phyloP scores from a whole-genome alignment of 2,797 vertebrate species.

The Leuciscus waleckii region DNA sequence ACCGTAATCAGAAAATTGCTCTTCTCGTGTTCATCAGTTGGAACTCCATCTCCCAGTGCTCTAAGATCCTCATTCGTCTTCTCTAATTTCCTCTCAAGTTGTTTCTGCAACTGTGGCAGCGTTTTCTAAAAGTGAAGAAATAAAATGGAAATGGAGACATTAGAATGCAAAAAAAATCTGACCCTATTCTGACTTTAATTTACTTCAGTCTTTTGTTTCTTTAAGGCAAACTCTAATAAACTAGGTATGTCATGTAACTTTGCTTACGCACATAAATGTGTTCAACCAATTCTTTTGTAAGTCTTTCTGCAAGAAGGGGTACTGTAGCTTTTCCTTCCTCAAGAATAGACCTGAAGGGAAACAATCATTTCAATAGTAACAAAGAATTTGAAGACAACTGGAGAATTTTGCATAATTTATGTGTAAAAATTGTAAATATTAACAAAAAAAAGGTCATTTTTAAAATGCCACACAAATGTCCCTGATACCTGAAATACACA shows the following conservation, averaged over 20 bases:
- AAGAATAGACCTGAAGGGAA: slow-evolving; percentile 60
- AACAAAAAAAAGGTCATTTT: no score
- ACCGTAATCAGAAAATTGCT: slow-evolving; percentile 56
- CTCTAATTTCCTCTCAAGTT: slow-evolving; percentile 51
- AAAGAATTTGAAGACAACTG: not conserved
- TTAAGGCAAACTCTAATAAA: not conserved
- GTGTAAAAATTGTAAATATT: no score
- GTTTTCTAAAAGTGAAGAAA: slow-evolving; percentile 42
- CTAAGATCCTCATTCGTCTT: slow-evolving; percentile 38
- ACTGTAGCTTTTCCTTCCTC: slow-evolving; percentile 74
- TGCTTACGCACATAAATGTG: slow-evolving; percentile 76
- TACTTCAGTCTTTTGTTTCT: not conserved
- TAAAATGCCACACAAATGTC: no score
- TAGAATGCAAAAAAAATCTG: not conserved
- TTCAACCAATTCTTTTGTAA: slow-evolving; percentile 77
- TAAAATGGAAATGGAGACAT: not conserved
- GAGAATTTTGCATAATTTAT: not conserved
- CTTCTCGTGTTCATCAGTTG: slow-evolving; percentile 37
- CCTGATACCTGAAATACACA: no score
- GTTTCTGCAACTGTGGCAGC: slow-evolving; percentile 52
- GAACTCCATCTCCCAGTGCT: slow-evolving; percentile 56
- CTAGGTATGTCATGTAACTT: not conserved
- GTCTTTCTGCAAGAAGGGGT: slow-evolving; percentile 74
- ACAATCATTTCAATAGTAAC: slow-evolving; percentile 55
- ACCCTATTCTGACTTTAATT: not conserved